Conservation (phyloP, 2,888 invertebrate species). For the Drosophila setosimentum region DNA sequence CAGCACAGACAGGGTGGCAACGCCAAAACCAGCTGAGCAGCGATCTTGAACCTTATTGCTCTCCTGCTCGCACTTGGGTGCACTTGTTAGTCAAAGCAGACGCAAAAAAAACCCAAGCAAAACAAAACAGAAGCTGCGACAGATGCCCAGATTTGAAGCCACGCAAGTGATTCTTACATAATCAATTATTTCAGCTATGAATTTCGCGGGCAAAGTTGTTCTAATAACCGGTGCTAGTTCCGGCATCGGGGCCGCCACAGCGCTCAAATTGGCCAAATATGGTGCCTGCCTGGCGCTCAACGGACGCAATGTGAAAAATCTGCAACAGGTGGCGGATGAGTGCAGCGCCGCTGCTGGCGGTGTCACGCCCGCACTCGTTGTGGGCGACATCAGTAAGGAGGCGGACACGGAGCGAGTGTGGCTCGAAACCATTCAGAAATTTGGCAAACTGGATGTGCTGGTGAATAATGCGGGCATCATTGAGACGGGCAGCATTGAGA, state of each 20-base stretch:
- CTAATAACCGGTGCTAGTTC: constrained; percentile 90
- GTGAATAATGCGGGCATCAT: constrained; percentile 96
- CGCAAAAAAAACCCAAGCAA: constrained; percentile 12
- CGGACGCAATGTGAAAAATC: constrained; percentile 88
- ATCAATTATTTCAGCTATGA: constrained; percentile 83
- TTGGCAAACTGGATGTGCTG: constrained; percentile 92
- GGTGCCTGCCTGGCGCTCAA: constrained; percentile 88
- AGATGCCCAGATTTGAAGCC: constrained; percentile 29
- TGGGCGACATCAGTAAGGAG: constrained; percentile 91
- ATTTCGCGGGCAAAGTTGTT: constrained; percentile 88
- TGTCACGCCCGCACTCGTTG: constrained; percentile 85
- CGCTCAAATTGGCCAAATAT: constrained; percentile 88
- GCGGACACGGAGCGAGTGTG: constrained; percentile 90
- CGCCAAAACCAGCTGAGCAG: constrained; percentile 20
- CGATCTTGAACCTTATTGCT: constrained; percentile 33
- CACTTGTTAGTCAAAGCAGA: constrained; percentile 37
- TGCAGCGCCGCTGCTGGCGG: constrained; percentile 83
- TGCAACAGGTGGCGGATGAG: constrained; percentile 87
- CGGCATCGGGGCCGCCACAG: constrained; percentile 91
- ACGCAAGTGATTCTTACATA: constrained; percentile 54
- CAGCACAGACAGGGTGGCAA: constrained; percentile 9
- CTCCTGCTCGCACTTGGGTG: constrained; percentile 19
- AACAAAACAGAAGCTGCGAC: constrained; percentile 27
- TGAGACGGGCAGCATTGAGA: constrained; percentile 93
- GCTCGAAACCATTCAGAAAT: constrained; percentile 90